Conservation (phyloP, 2,888 invertebrate genomes). For the Heliconius ismenius region DNA sequence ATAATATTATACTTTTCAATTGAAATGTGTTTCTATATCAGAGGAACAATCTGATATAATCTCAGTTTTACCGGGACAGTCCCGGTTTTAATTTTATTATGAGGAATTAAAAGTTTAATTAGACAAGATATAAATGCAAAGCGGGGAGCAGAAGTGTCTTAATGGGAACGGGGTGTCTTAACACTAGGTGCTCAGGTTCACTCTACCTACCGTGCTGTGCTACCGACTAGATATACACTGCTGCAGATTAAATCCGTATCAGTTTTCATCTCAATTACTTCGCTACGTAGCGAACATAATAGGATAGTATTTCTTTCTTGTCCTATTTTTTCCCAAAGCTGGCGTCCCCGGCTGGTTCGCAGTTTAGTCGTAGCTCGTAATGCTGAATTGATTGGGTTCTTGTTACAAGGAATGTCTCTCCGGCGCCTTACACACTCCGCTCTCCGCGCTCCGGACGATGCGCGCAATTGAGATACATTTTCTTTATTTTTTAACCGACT, state of each 20-base stretch:
- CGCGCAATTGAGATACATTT: slow-evolving; percentile 7
- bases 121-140: no score
- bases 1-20: no score
- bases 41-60: not conserved
- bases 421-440: not conserved
- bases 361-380: slow-evolving; percentile 6
- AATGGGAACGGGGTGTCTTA: no score
- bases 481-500: no score
- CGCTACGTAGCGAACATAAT: not conserved
- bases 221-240: not conserved
- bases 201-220: no score
- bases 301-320: not conserved
- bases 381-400: slow-evolving; percentile 32
- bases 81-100: not conserved
- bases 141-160: no score
- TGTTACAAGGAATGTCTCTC: slow-evolving; percentile 3
- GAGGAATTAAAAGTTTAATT: not conserved
- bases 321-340: not conserved
- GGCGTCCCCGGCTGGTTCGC: not conserved
- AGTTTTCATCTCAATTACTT: not conserved
- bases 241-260: not conserved
- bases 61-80: not conserved
- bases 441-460: not conserved
- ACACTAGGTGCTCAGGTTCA: no score
- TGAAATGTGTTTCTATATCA: no score